Evolutionary conservation across 2,797 vertebrate species (phyloP), one percentile per base, ranked within the genome.

Genomic region (Notoglanidium macrostoma): DNA sequence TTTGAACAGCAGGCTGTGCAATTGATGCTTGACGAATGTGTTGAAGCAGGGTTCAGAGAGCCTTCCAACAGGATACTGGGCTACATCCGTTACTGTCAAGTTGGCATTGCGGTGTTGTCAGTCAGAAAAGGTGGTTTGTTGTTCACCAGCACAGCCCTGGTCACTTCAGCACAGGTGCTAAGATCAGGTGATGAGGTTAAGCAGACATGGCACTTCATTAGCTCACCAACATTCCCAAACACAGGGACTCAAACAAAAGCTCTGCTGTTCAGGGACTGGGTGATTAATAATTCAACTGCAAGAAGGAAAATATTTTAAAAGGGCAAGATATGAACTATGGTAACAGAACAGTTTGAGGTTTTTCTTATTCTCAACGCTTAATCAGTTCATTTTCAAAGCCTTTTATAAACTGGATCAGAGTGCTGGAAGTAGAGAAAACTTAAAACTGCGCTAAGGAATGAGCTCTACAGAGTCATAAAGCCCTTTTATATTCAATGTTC

Each of bases 131-230:
- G 46, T 35, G 79, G 88, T 40, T 59, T 76, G 35, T 74, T 23
- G 19, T 77, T 86, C 65, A 79, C 80, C 40, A 77, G 29, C 73
- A 87, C 83, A 35, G 65, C 82, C 32, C 51, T 83, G 44, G 79
- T 82, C 81, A 89, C 82, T 87, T 91, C 91, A 89, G 91, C 15
- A 87, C 49, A 83, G 91, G 91, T 89, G 92, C 89, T 86, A 90
- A 91, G 88, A 89, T 92, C 90, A 90, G 90, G 93, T 94, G 93
- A 94, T 92, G 93, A 92, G 87, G 59, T 68, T 94, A 94, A 94
- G 90, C 91, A 94, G 92, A 94, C 87, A 63, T 86, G 87, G 90
- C 82, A 63, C 93, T 94, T 93, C 93, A 95, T 95, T 92, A 93
- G 93, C 94, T 94, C 93, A 93, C 92, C 92, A 94, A 91, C 90